phyloP scores from a whole-genome alignment of 2,797 vertebrate species.

The Argentina silus region DNA sequence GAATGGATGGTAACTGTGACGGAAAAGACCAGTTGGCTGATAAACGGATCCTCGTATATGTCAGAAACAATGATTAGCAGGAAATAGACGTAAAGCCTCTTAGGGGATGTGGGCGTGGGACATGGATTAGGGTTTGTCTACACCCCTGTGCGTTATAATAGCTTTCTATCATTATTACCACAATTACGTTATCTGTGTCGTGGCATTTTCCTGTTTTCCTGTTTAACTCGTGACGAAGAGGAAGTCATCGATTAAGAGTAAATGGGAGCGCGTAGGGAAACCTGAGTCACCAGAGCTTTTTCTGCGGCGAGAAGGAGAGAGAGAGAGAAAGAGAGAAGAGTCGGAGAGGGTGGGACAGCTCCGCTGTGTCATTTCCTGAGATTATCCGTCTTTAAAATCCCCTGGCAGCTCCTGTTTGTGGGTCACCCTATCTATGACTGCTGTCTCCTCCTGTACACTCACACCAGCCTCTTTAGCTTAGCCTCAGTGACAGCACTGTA shows the following conservation, averaged over 20 bases:
- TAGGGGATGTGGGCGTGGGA: slow-evolving; percentile 49
- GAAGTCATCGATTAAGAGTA: not conserved
- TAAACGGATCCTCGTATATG: too few relatives aligned
- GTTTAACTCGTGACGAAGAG: slow-evolving; percentile 25
- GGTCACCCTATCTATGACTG: not conserved
- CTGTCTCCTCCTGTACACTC: not conserved
- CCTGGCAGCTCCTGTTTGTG: slow-evolving; percentile 28
- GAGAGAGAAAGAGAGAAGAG: not conserved
- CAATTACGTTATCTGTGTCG: not conserved
- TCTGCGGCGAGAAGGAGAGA: not conserved
- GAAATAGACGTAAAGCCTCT: slow-evolving; percentile 42
- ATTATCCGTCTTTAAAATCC: slow-evolving; percentile 48
- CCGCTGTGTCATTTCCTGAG: slow-evolving; percentile 41
- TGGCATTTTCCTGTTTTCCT: not conserved
- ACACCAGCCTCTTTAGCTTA: not conserved
- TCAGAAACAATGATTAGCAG: too few relatives aligned
- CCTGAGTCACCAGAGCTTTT: not conserved
- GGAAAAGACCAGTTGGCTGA: too few relatives aligned
- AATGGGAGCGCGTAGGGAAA: not conserved
- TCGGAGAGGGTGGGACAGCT: not conserved
- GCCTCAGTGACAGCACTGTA: not conserved
- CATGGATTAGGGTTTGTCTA: slow-evolving; percentile 37
- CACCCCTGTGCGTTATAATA: slow-evolving; percentile 40
- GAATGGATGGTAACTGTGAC: too few relatives aligned
- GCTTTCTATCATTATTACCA: slow-evolving; percentile 11